Base-by-base conservation (phyloP, 2,888 invertebrate species). In the Chloroclystis v-ata region DNA sequence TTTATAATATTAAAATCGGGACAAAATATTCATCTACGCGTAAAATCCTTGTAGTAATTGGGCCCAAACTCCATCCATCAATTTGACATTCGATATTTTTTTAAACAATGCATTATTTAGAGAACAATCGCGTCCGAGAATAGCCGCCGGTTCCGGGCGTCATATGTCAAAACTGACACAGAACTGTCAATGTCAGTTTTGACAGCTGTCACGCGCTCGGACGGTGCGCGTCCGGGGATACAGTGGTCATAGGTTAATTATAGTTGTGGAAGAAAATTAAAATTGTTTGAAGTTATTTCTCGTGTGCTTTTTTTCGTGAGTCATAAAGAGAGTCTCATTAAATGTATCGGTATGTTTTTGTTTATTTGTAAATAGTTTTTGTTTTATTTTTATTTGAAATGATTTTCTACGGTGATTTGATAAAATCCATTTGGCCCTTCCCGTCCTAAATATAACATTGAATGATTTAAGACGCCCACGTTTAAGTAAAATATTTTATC, bases 121-220 rank as follows among this genome's bases (percentile, higher is more conserved):
- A 38, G 37, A 38, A 38, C 37, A 38, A 38, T 38, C 37, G 13
- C 37, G 13, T 13, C 9, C 9, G 13, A 38, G 20, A 38, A 38
- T 38, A 38, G 25, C 14, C 33, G 33, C 16, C 35, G 20, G 20
- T 53, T 52, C 59, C 60, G 47, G 43, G 43, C 59, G 65, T 60
- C 63, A 63, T 58, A 42, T 47, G 63, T 65, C 69, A 63, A 62
- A 63, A 61, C 51, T 65, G 72, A 69, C 71, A 64, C 61, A 28
- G 49, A 64, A 61, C 60, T 63, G 62, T 60, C 58, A 59, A 59
- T 63, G 69, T 71, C 69, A 67, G 54, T 59, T 54, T 54, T 68
- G 71, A 72, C 62, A 60, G 44, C 49, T 51, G 57, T 57, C 49
- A 47, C 47, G 49, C 37, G 55, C 45, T 6, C 26, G 35, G 35